Evolutionary conservation across 2,888 invertebrate species (phyloP).

Genomic region (Bruchidius siliquastri): DNA sequence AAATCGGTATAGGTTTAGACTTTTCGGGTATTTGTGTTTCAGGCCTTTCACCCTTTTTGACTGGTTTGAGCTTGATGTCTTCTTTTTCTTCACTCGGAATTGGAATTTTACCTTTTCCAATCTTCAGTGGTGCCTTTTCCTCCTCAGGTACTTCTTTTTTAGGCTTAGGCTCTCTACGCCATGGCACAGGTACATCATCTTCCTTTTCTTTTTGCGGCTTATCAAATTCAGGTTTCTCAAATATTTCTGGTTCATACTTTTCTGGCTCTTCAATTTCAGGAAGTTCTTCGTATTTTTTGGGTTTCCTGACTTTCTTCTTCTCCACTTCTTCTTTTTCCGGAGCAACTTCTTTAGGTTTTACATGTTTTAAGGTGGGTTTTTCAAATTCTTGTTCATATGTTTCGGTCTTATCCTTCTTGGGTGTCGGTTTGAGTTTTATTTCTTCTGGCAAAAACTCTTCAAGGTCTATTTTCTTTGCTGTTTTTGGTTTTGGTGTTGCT

Average conservation of each 20-base stretch:
- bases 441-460: conserved; percentile 33
- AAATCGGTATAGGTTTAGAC: conserved; percentile 36
- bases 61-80: conserved; percentile 41
- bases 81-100: conserved; percentile 36
- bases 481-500: conserved; percentile 35
- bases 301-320: conserved; percentile 16
- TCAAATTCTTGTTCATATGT: background rate
- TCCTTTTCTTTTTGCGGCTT: conserved; percentile 34
- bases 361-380: background rate
- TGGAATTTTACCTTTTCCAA: conserved; percentile 44
- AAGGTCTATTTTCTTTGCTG: conserved; percentile 30
- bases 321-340: conserved; percentile 24
- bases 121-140: conserved; percentile 36
- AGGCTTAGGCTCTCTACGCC: conserved; percentile 43
- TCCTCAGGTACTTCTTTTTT: conserved; percentile 33
- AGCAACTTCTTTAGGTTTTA: conserved; percentile 9
- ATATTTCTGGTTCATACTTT: conserved; percentile 33
- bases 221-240: conserved; percentile 32
- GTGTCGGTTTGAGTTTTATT: conserved; percentile 38
- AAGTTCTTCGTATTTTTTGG: conserved; percentile 26
- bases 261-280: conserved; percentile 34
- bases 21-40: conserved; percentile 37
- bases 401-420: background rate
- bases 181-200: conserved; percentile 36
- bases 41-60: conserved; percentile 33